phyloP scores from a whole-genome alignment of 2,797 vertebrate species.

The Rhodeus uyekii region DNA sequence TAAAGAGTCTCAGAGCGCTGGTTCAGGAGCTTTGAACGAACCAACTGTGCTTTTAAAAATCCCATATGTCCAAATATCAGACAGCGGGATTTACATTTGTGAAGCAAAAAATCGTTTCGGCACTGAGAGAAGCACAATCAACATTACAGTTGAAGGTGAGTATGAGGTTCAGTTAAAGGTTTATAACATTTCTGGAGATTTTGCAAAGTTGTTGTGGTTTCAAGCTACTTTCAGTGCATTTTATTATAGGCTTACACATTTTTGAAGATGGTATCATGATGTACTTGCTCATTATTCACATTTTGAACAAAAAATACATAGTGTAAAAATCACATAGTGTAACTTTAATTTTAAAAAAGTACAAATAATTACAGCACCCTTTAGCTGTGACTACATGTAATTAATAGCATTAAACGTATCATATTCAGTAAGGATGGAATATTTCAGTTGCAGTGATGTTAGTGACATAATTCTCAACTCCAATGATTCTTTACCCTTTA shows the following conservation, averaged over 20 bases:
- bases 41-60: conserved; percentile 61
- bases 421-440: not conserved
- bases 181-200: not conserved
- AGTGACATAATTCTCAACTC: no score
- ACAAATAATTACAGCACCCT: not conserved
- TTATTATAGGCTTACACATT: not conserved
- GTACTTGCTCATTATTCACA: not conserved
- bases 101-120: conserved; percentile 64
- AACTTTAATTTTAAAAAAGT: not conserved
- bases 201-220: not conserved
- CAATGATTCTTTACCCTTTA: not conserved
- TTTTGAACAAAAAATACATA: no score
- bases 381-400: not conserved
- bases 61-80: conserved; percentile 59
- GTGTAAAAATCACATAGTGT: no score
- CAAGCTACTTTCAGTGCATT: no score
- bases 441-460: not conserved
- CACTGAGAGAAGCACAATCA: conserved; percentile 59
- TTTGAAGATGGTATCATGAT: not conserved
- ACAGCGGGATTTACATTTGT: conserved; percentile 59
- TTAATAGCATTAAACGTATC: not conserved
- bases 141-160: conserved; percentile 72
- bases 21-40: not conserved
- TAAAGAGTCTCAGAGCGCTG: conserved; percentile 43
- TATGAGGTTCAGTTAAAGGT: no score